Evolutionary conservation across 2,113 vertebrate genomes (phyloP).

Genomic region (Sapajus apella): DNA sequence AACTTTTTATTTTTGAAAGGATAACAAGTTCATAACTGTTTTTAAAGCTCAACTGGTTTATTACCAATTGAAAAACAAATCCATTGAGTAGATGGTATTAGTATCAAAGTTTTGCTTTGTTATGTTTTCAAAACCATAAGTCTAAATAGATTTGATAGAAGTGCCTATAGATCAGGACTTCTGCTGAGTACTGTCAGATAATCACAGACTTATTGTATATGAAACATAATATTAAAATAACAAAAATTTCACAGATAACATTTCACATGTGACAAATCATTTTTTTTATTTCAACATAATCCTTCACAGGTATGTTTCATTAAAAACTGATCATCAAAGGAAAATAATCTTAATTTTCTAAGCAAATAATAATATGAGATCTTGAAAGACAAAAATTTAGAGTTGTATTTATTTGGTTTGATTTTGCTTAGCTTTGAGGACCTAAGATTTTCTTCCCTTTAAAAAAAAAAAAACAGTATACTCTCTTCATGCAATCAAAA

Average conservation of each 20-base stretch:
- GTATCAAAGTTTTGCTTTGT: not conserved
- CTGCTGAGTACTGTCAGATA: not conserved
- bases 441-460: not conserved
- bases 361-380: not conserved
- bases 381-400: not conserved
- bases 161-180: not conserved
- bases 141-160: not conserved
- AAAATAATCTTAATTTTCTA: conserved; percentile 13
- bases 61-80: not conserved
- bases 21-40: not conserved
- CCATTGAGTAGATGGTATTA: not conserved
- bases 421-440: conserved; percentile 2
- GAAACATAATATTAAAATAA: not conserved
- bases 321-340: not conserved
- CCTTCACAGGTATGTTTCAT: not conserved
- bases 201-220: not conserved
- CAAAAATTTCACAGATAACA: not conserved
- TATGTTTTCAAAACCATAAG: not conserved
- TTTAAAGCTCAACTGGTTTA: not conserved
- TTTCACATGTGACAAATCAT: not conserved
- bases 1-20: not conserved
- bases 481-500: not conserved
- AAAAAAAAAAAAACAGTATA: not conserved
- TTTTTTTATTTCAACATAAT: not conserved
- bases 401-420: not conserved